These are phyloP conservation scores for Dryadula phaetusa DNA, from an alignment of 2,888 invertebrate species.

Conservation along the genomic window DNA sequence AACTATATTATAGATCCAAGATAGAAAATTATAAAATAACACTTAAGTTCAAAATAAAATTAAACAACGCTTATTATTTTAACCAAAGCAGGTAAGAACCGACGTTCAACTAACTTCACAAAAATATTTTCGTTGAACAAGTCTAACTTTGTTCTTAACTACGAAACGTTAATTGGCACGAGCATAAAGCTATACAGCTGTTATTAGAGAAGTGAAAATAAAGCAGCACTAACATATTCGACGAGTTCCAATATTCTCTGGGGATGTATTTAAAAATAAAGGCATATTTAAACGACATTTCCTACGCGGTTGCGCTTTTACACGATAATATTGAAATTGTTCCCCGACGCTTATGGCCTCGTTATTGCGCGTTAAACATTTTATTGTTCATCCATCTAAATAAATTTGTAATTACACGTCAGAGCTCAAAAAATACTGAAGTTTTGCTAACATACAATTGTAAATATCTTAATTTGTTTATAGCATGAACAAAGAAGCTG, in stretches of 20 bases:
- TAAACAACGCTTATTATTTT: background rate
- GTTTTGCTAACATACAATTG: background rate
- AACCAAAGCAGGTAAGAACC: background rate
- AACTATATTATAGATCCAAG: background rate
- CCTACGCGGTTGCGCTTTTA: slow-evolving; percentile 42
- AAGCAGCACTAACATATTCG: slow-evolving; percentile 33
- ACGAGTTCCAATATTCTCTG: slow-evolving; percentile 28
- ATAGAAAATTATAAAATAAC: no score
- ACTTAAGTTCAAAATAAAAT: background rate
- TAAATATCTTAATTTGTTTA: background rate
- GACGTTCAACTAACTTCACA: slow-evolving; percentile 6
- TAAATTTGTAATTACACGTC: slow-evolving; percentile 32
- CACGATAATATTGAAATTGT: slow-evolving; percentile 50
- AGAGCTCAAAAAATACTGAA: background rate
- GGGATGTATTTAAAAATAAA: slow-evolving; percentile 32
- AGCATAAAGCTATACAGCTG: slow-evolving; percentile 43
- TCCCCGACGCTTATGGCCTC: slow-evolving; percentile 43
- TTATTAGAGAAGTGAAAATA: slow-evolving; percentile 45
- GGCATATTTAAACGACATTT: slow-evolving; percentile 50
- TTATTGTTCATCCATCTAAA: slow-evolving; percentile 39
- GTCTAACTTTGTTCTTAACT: slow-evolving; percentile 33
- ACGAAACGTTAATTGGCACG: slow-evolving; percentile 46
- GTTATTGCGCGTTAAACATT: slow-evolving; percentile 49
- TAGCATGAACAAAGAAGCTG: no score
- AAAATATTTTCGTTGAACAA: slow-evolving; percentile 14